phyloP scores from a whole-genome alignment of 2,113 vertebrate species.

The Cryptomyrus ogoouensis region DNA sequence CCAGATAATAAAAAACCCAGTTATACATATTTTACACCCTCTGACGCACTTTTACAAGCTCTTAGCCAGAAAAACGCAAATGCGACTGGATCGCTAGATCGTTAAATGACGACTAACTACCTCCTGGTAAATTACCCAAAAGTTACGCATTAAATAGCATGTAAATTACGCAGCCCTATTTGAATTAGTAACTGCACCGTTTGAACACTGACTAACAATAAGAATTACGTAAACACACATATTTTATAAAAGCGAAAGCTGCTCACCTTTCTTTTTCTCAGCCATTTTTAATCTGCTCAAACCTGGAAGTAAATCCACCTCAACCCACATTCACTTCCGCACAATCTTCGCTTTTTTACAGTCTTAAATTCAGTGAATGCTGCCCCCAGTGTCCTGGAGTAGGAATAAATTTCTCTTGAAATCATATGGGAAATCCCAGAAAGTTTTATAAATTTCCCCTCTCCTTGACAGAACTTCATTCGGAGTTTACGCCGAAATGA shows the following conservation, averaged over 20 bases:
- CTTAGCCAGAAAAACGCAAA: neutral
- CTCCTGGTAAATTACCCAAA: neutral
- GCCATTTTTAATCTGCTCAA: slow-evolving; percentile 30
- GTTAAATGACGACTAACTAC: neutral
- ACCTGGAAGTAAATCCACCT: neutral
- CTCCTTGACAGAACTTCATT: neutral
- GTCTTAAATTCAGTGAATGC: neutral
- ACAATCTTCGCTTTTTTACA: slow-evolving; percentile 17
- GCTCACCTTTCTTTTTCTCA: slow-evolving; percentile 38
- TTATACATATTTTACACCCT: neutral
- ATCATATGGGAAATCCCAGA: neutral
- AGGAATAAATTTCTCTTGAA: neutral
- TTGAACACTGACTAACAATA: neutral
- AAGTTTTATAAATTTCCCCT: neutral
- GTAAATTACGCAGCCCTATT: neutral
- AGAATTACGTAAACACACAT: neutral
- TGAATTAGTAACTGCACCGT: neutral
- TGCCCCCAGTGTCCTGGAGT: neutral
- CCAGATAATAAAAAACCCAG: neutral
- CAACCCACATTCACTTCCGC: neutral
- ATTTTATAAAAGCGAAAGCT: neutral
- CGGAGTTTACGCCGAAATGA: neutral
- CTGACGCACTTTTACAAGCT: neutral
- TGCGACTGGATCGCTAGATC: neutral
- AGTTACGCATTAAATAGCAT: neutral